Base-by-base conservation (phyloP, 1,140 invertebrate species). In the Scaptomyza hsui region DNA sequence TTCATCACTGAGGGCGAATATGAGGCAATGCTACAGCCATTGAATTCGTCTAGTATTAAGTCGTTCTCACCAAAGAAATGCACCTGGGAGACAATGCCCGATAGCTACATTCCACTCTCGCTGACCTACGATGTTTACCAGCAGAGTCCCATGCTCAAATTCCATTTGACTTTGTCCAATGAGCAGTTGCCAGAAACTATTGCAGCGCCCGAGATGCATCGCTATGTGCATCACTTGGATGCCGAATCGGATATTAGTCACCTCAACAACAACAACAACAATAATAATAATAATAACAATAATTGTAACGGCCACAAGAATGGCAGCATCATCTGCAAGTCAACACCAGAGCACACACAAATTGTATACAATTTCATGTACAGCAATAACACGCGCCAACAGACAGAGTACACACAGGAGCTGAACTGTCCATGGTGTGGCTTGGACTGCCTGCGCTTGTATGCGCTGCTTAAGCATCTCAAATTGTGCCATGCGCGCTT, bases 351-450 rank as follows among this genome's bases (percentile, higher is more conserved):
- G 92, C 81, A 92, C 91, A 78, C 92, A 69, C 95, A 96, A 92
- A 96, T 99, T 59, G 96, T 98, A 63, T 99, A 99, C 92, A 97
- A 98, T 92, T 99, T 99, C 92, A 94, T 98, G 63, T 98, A 98
- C 89, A 98, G 98, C 91, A 98, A 98, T 91, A 98, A 98, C 90
- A 97, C 96, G 32, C 93, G 97, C 24, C 98, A 99, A 91, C 97
- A 98, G 92, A 99, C 97, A 1, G 97, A 98, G 92, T 96, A 97
- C 16, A 95, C 96, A 37, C 96, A 97, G 80, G 97, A 98, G 92
- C 93, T 98, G 10, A 95, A 96, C 75, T 99, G 98, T 91, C 97
- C 98, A 1, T 99, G 98, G 98, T 99, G 98, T 90, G 96, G 95
- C 0, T 92, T 99, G 5, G 96, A 98, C 90, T 99, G 97, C 88